phyloP scores from a whole-genome alignment of 2,797 vertebrate genomes.

The Silurus lanzhouensis region DNA sequence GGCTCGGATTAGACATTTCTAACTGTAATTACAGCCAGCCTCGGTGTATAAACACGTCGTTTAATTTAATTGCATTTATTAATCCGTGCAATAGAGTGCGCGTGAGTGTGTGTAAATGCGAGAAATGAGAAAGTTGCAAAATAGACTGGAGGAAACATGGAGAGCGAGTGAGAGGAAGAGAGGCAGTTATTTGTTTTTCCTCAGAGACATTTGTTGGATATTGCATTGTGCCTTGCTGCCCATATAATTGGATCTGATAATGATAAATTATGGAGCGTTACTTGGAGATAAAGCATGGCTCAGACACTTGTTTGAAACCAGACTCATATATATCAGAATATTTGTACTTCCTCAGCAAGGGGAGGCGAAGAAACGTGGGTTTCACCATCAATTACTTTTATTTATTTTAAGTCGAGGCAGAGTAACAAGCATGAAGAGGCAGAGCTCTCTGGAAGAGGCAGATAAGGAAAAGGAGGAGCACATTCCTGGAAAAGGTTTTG shows the following conservation, averaged over 20 bases:
- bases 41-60: conserved; percentile 64
- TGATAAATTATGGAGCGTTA: conserved; percentile 71
- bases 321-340: conserved; percentile 55
- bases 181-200: conserved; percentile 65
- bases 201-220: conserved; percentile 57
- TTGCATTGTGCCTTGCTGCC: conserved; percentile 61
- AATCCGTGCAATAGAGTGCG: conserved; percentile 62
- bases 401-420: conserved; percentile 42
- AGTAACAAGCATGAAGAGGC: background rate
- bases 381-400: conserved; percentile 68
- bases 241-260: conserved; percentile 65
- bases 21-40: conserved; percentile 71
- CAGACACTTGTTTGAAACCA: conserved; percentile 57
- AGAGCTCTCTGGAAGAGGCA: background rate
- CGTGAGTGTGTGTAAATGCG: conserved; percentile 16
- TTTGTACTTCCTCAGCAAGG: conserved; percentile 43
- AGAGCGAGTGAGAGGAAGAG: conserved; percentile 1
- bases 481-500: background rate
- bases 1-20: conserved; percentile 63
- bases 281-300: conserved; percentile 62
- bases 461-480: background rate
- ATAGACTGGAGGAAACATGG: too few species aligned
- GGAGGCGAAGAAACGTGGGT: background rate
- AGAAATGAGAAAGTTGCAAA: background rate
- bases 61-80: conserved; percentile 78